Conservation (phyloP, 1,140 invertebrate genomes). For the Drosophila lacteicornis region DNA sequence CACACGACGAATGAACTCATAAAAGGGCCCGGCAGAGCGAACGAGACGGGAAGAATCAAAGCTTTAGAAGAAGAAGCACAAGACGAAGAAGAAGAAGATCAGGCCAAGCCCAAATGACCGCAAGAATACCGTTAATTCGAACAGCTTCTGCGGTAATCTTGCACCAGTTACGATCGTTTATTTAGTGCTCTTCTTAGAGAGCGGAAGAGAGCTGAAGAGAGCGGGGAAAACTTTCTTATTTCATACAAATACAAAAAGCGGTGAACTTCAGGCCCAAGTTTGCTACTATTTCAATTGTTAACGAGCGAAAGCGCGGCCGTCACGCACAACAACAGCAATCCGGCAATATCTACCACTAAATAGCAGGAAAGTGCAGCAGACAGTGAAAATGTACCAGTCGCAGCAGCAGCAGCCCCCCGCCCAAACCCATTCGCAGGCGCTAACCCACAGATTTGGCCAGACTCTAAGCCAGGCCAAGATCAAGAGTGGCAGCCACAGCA, state of each 20-base stretch:
- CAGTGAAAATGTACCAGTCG: constrained; percentile 72
- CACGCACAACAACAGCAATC: constrained; percentile 56
- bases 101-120: constrained; percentile 49
- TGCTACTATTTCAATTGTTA: constrained; percentile 84
- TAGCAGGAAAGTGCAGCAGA: constrained; percentile 64
- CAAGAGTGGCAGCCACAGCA: constrained; percentile 15
- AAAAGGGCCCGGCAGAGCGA: constrained; percentile 53
- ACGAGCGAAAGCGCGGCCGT: constrained; percentile 84
- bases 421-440: constrained; percentile 17
- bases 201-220: constrained; percentile 23
- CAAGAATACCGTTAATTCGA: constrained; percentile 73
- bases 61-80: constrained; percentile 19
- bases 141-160: constrained; percentile 48
- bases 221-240: constrained; percentile 68
- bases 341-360: background rate
- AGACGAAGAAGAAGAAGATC: constrained; percentile 30
- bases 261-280: constrained; percentile 63
- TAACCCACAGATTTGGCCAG: constrained; percentile 30
- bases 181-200: constrained; percentile 35
- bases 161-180: constrained; percentile 40
- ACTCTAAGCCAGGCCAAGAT: constrained; percentile 32
- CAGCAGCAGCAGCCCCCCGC: constrained; percentile 36
- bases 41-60: constrained; percentile 33
- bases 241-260: constrained; percentile 39
- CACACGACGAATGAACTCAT: constrained; percentile 70